Percentiles rank a stretch among this genome's conserved stretches.
These are phyloP conservation scores for Crepidodera aurea DNA, from an alignment of 2,888 invertebrate genomes.

Conservation along the genomic window DNA sequence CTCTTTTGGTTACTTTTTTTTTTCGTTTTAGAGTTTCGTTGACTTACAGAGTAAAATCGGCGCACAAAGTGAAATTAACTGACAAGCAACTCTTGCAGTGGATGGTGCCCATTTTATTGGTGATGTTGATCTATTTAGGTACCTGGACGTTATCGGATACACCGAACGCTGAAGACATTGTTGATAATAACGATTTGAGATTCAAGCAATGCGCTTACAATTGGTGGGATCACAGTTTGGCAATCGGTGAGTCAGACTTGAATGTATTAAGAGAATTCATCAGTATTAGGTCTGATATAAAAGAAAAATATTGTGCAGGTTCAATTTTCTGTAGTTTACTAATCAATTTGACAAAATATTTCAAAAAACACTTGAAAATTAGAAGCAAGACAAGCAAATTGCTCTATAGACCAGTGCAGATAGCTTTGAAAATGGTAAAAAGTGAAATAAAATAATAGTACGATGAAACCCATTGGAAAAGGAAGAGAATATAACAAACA, in stretches of 20 bases:
- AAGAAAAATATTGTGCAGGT: no score
- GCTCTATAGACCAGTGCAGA: no score
- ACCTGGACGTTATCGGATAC: slow-evolving; percentile 92
- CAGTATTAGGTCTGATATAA: no score
- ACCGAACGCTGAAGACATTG: slow-evolving; percentile 81
- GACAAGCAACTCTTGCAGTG: slow-evolving; percentile 92
- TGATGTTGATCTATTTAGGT: slow-evolving; percentile 87
- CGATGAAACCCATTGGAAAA: no score
- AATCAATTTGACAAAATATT: no score
- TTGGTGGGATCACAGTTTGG: slow-evolving; percentile 95
- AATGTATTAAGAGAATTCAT: not conserved
- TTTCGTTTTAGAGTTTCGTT: slow-evolving; percentile 77
- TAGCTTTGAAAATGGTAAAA: no score
- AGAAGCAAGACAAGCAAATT: no score
- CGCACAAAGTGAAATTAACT: slow-evolving; percentile 90
- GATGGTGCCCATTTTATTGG: slow-evolving; percentile 90
- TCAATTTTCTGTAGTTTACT: no score
- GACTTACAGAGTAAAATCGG: slow-evolving; percentile 92
- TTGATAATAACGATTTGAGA: slow-evolving; percentile 77
- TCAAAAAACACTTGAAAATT: no score
- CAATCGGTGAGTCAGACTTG: slow-evolving; percentile 74
- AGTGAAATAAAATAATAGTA: no score
- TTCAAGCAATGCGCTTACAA: slow-evolving; percentile 91
- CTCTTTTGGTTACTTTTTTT: no score
- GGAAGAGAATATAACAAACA: no score